Base-by-base conservation (phyloP, 2,888 invertebrate species). In the Encarsia formosa region DNA sequence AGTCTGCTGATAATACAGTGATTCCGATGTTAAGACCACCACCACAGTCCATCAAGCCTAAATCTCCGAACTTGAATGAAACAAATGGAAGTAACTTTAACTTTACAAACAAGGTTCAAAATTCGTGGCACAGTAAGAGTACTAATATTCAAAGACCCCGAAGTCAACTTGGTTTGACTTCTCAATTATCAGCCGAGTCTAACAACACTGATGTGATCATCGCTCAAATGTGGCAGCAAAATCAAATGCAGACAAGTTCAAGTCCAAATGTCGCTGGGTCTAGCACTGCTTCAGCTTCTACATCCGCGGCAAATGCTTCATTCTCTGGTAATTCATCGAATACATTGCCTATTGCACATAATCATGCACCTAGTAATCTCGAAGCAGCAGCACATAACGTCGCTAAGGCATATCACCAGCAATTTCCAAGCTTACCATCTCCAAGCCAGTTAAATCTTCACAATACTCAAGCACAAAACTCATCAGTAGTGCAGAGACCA, bases 11-110 rank as follows among this genome's bases (percentile, higher is more conserved):
- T 0, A 63, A 54, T 19, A 35, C 58, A 0, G 63, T 61, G n/a
- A 75, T 79, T 49, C 79, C 79, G 15, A 60, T 73, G 15, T 59
- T 80, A 29, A 69, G 74, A 58, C 79, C 79, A 4, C 79, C 79
- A 0, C 79, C 79, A 0, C 75, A 70, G 39, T 63, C 67, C 1
- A 44, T 49, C 0, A 73, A 74, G 49, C 68, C 69, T 1, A 69
- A 67, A 34, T 70, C 71, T 1, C 69, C 70, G 0, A 66, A 68
- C 23, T 52, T 57, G 4, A 66, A 69, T 24, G 48, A 51, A 3
- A 49, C 47, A 15, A n/a, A 31, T 8, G 5, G 11, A 1, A 20
- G 34, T 6, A 41, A 43, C 46, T 51, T 47, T 50, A 40, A 58
- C 16, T 58, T 72, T 16, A 71, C 74, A 1, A 65, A 59, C 9